These are phyloP conservation scores for Petromus typicus DNA, from an alignment of 2,113 vertebrate species.

Conservation along the genomic window DNA sequence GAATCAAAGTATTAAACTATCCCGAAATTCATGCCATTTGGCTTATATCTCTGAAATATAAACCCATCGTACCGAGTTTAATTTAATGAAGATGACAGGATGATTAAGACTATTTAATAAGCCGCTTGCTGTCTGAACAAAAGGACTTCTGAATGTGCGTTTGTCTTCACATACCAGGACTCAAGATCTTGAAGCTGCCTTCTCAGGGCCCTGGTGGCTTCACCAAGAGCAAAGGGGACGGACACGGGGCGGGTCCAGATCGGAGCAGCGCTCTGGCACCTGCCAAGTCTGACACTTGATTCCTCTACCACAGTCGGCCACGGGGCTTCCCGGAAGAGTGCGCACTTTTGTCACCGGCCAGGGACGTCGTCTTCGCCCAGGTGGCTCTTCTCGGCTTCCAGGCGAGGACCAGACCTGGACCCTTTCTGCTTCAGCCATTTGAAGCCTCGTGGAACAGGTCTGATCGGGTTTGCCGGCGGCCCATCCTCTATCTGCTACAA, in stretches of 20 bases:
- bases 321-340: not conserved
- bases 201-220: not conserved
- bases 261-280: not conserved
- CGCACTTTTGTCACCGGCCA: not conserved
- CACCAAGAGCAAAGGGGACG: too few relatives aligned
- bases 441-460: not conserved
- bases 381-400: rapidly evolving
- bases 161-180: not conserved
- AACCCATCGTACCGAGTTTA: not conserved
- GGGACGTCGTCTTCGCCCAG: not conserved
- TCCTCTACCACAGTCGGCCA: too few relatives aligned
- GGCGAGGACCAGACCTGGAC: not conserved
- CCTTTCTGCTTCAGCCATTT: not conserved
- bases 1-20: not conserved
- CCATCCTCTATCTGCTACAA: not conserved
- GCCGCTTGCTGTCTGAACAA: not conserved
- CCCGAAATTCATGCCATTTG: not conserved
- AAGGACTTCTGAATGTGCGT: not conserved
- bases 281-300: not conserved
- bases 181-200: not conserved
- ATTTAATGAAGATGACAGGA: not conserved
- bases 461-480: not conserved
- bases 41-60: not conserved
- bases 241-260: rapidly evolving
- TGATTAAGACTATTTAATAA: not conserved